phyloP scores from a whole-genome alignment of 1,140 invertebrate genomes.

The Platyscapa corneri region DNA sequence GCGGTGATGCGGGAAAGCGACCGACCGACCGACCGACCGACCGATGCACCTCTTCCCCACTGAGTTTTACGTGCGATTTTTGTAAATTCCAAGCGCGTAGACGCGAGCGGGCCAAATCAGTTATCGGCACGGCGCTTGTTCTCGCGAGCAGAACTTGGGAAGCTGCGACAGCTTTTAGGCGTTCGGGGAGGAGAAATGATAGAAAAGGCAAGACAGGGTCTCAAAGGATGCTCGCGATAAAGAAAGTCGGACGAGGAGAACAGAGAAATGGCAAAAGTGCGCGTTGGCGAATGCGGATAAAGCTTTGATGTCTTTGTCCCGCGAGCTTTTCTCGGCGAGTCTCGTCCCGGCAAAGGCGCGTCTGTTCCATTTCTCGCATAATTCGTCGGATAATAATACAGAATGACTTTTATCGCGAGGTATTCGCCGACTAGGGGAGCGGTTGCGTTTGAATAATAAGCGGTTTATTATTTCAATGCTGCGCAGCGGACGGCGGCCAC shows the following conservation, averaged over 20 bases:
- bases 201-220: neutral
- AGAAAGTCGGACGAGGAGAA: neutral
- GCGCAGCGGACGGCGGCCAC: neutral
- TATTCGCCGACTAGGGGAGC: neutral
- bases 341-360: no score
- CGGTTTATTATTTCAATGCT: neutral
- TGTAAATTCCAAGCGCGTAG: no score
- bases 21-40: no score
- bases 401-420: neutral
- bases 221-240: neutral
- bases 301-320: neutral
- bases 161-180: no score
- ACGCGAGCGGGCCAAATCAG: no score
- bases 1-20: no score
- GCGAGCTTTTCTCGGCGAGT: neutral
- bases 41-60: no score
- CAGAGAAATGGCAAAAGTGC: neutral
- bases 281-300: neutral
- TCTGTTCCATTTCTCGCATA: neutral
- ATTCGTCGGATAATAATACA: neutral
- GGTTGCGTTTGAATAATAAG: neutral
- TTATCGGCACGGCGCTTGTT: no score
- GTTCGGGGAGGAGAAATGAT: no score
- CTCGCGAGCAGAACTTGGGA: no score
- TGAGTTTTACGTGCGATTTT: no score